These are phyloP conservation scores for Cepaea nemoralis DNA, from an alignment of 1,140 invertebrate genomes.

Conservation along the genomic window DNA sequence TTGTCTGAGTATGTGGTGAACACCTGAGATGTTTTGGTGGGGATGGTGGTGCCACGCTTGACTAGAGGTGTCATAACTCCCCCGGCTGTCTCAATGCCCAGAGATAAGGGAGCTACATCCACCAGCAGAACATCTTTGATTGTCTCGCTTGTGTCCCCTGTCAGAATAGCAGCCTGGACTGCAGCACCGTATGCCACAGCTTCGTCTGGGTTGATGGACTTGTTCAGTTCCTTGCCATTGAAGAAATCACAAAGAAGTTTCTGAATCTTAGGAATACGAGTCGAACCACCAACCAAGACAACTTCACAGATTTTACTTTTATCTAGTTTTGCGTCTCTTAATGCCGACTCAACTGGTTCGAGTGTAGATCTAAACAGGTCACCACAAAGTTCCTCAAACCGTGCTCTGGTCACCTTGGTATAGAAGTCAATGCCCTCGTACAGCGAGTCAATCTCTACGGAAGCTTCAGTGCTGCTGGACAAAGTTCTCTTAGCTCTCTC, in stretches of 20 bases:
- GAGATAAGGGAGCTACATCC: constrained; percentile 70
- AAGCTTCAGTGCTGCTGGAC: constrained; percentile 60
- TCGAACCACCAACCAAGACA: constrained; percentile 76
- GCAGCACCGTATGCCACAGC: constrained; percentile 76
- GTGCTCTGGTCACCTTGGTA: constrained; percentile 68
- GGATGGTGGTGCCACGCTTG: constrained; percentile 74
- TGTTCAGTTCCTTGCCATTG: constrained; percentile 51
- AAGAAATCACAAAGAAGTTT: constrained; percentile 73
- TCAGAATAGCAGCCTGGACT: constrained; percentile 74
- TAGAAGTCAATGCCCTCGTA: constrained; percentile 62
- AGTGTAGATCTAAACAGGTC: constrained; percentile 89
- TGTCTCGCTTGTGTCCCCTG: constrained; percentile 57
- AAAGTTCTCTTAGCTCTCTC: constrained; percentile 90
- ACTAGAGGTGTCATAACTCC: constrained; percentile 75
- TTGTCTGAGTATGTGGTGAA: constrained; percentile 74
- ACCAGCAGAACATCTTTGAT: constrained; percentile 68
- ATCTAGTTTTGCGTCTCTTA: constrained; percentile 69
- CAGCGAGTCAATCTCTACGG: constrained; percentile 53
- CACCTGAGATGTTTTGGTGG: constrained; percentile 62
- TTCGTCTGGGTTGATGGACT: constrained; percentile 54
- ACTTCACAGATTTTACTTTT: constrained; percentile 75
- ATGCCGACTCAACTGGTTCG: constrained; percentile 88
- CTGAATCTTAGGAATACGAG: constrained; percentile 70
- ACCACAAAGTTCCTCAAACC: constrained; percentile 79
- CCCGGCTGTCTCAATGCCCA: constrained; percentile 75